Evolutionary conservation across 2,113 vertebrate species (phyloP).

Genomic region (Phalacrocorax aristotelis): DNA sequence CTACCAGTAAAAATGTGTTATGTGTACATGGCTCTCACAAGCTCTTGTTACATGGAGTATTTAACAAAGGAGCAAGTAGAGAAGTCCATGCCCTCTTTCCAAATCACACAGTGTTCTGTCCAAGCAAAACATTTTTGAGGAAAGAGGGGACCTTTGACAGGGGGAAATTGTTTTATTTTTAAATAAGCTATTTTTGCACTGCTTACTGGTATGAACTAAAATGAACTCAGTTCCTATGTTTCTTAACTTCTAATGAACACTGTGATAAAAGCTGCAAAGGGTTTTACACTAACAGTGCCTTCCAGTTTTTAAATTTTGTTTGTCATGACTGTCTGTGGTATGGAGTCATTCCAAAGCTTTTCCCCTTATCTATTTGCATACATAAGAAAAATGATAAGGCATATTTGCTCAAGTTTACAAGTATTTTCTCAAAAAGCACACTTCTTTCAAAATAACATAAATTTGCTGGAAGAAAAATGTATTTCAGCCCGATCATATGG

Average conservation of each 20-base stretch:
- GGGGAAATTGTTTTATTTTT: neutral
- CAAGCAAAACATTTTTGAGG: slow-evolving; percentile 10
- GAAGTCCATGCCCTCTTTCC: neutral
- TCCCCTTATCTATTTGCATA: neutral
- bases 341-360: slow-evolving; percentile 53
- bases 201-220: slow-evolving; percentile 44
- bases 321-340: slow-evolving; percentile 16
- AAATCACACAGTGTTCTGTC: neutral
- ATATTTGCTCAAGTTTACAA: slow-evolving; percentile 32
- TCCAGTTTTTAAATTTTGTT: slow-evolving; percentile 18
- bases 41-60: neutral
- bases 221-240: slow-evolving; percentile 14
- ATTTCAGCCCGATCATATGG: neutral
- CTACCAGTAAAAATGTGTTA: neutral
- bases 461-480: neutral
- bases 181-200: slow-evolving; percentile 36
- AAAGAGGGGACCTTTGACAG: neutral
- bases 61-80: neutral
- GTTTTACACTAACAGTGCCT: slow-evolving; percentile 55
- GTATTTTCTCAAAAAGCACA: slow-evolving; percentile 26
- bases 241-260: slow-evolving; percentile 45
- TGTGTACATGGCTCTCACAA: neutral
- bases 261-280: slow-evolving; percentile 49
- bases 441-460: neutral
- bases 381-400: neutral